Percentiles rank a stretch among this genome's conserved stretches.
These are phyloP conservation scores for Anagyrus pseudococci DNA, from an alignment of 2,888 invertebrate species.

Conservation along the genomic window DNA sequence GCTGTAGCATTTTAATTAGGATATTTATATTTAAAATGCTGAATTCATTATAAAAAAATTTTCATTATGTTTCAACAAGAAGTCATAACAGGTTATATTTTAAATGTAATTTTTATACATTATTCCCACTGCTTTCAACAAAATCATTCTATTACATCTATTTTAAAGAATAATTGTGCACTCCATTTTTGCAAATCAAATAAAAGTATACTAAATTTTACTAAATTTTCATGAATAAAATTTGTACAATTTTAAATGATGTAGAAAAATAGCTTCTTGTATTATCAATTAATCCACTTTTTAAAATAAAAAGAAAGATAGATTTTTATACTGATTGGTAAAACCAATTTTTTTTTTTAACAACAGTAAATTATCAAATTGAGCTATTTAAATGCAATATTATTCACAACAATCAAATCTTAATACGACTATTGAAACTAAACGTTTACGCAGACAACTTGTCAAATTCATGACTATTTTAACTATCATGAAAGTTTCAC, in stretches of 20 bases:
- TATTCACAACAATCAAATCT: background rate
- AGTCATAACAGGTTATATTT: background rate
- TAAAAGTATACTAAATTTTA: too few species aligned
- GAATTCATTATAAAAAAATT: too few species aligned
- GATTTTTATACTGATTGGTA: too few species aligned
- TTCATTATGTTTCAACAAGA: background rate
- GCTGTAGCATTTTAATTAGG: too few species aligned
- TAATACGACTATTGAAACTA: background rate
- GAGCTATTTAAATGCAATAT: background rate
- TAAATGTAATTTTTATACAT: constrained; percentile 14
- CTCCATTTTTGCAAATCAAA: constrained; percentile 21
- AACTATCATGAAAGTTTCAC: constrained; percentile 10
- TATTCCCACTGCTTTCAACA: constrained; percentile 17
- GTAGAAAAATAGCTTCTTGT: too few species aligned
- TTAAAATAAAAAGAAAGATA: background rate
- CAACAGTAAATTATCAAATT: background rate
- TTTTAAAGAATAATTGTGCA: constrained; percentile 23
- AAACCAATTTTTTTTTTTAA: too few species aligned
- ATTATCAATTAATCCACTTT: background rate
- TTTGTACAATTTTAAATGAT: too few species aligned
- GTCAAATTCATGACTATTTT: constrained; percentile 6
- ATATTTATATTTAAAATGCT: too few species aligned
- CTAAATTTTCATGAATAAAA: too few species aligned
- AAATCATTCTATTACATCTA: constrained; percentile 17
- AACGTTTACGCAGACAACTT: background rate